These are phyloP conservation scores for Periophthalmodon schlosseri DNA, from an alignment of 2,113 vertebrate species.

Conservation along the genomic window DNA sequence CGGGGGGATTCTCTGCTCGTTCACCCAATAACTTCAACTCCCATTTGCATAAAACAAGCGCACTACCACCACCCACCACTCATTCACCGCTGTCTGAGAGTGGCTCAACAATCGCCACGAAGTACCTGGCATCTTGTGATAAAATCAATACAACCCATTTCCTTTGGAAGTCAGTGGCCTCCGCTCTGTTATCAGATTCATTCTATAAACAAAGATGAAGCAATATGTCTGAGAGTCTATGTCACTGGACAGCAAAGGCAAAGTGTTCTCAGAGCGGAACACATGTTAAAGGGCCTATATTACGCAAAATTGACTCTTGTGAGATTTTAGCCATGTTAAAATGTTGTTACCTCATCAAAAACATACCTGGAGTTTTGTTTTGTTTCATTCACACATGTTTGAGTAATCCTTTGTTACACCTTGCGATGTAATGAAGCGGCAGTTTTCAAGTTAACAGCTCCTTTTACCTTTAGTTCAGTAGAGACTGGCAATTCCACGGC, in stretches of 20 bases:
- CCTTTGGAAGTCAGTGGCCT: conserved; percentile 39
- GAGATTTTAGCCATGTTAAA: too few relatives aligned
- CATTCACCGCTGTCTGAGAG: neutral
- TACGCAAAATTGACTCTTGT: too few relatives aligned
- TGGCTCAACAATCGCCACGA: conserved; percentile 35
- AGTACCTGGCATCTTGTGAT: conserved; percentile 51
- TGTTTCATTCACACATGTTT: too few relatives aligned
- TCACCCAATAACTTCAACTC: conserved; percentile 52
- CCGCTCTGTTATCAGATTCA: conserved; percentile 36
- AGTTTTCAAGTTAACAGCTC: too few relatives aligned
- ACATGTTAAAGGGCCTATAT: too few relatives aligned
- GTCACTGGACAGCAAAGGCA: neutral
- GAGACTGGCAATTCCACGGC: too few relatives aligned
- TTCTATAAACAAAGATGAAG: conserved; percentile 39
- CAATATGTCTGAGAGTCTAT: conserved; percentile 14
- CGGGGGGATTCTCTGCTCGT: conserved; percentile 41
- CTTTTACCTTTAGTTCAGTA: too few relatives aligned
- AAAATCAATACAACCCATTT: conserved; percentile 54
- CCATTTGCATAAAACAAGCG: conserved; percentile 52
- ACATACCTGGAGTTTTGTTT: too few relatives aligned
- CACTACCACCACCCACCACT: conserved; percentile 8
- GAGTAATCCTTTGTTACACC: too few relatives aligned
- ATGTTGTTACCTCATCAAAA: too few relatives aligned
- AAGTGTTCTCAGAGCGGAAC: neutral
- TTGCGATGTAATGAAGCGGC: too few relatives aligned